A percentile compares a stretch with the other conserved stretches of the same genome.
Evolutionary conservation across 1,140 invertebrate species (phyloP).

Genomic region (Dendroctonus valens): DNA sequence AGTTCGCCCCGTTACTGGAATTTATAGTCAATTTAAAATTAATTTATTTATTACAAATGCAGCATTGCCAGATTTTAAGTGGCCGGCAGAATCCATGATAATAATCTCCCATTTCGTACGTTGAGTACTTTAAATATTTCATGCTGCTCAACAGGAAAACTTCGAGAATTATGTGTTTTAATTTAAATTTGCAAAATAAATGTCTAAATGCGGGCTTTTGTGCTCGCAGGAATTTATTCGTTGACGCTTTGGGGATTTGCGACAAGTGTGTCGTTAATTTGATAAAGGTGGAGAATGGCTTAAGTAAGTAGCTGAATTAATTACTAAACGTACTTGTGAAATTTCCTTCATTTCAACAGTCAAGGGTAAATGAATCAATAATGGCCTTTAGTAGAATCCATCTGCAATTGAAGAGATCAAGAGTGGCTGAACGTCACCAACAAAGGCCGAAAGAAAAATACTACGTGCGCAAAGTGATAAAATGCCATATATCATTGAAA

Average conservation of each 20-base stretch:
- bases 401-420: no score
- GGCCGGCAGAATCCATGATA: constrained; percentile 6
- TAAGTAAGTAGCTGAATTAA: background rate
- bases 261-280: background rate
- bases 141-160: constrained; percentile 6
- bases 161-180: constrained; percentile 25
- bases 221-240: constrained; percentile 1
- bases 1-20: no score
- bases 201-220: background rate
- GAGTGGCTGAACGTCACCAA: no score
- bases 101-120: constrained; percentile 14
- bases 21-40: background rate
- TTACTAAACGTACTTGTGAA: no score
- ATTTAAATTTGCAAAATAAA: constrained; percentile 19
- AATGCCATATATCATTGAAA: constrained; percentile 10
- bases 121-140: constrained; percentile 22
- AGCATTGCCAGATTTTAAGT: constrained; percentile 4
- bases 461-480: background rate
- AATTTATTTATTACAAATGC: background rate
- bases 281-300: background rate
- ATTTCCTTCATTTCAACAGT: no score
- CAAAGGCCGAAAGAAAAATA: no score
- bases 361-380: no score
- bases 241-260: background rate
- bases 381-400: no score